These are phyloP conservation scores for Lobophora halterata DNA, from an alignment of 2,888 invertebrate species.

Conservation along the genomic window DNA sequence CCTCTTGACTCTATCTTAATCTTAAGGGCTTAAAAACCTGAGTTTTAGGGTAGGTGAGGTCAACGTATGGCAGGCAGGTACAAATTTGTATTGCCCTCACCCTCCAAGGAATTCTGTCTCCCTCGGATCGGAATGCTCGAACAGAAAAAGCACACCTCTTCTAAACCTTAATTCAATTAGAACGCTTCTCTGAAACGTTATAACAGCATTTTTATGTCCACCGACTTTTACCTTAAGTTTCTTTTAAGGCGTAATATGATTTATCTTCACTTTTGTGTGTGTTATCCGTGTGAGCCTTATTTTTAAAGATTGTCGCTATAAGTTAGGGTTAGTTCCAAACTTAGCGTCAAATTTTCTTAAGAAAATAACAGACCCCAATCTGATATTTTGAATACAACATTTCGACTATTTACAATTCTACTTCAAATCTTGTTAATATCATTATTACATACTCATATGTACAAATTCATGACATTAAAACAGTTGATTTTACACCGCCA, in stretches of 20 bases:
- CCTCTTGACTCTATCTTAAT: conserved; percentile 44
- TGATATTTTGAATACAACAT: conserved; percentile 4
- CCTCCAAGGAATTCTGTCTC: conserved; percentile 43
- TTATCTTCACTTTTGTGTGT: conserved; percentile 9
- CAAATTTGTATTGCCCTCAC: conserved; percentile 45
- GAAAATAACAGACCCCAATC: no score
- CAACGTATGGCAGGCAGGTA: conserved; percentile 74
- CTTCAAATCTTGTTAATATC: conserved; percentile 5
- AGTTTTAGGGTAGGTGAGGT: no score
- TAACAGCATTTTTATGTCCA: conserved; percentile 23
- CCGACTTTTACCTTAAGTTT: conserved; percentile 14
- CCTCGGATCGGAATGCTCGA: conserved; percentile 53
- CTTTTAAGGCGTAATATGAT: conserved; percentile 7
- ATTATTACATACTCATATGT: no score
- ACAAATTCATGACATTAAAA: no score
- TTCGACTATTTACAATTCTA: conserved; percentile 5
- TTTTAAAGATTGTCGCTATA: conserved; percentile 6
- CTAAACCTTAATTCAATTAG: conserved; percentile 34
- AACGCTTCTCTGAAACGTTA: conserved; percentile 27
- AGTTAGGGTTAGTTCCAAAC: neutral
- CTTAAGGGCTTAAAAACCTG: conserved; percentile 58
- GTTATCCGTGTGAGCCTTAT: conserved; percentile 1
- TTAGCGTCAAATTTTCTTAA: no score
- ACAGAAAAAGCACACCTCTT: conserved; percentile 55
- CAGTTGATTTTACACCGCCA: no score